These are phyloP conservation scores for Drosophila anomelani DNA, from an alignment of 2,888 invertebrate species.

Conservation along the genomic window DNA sequence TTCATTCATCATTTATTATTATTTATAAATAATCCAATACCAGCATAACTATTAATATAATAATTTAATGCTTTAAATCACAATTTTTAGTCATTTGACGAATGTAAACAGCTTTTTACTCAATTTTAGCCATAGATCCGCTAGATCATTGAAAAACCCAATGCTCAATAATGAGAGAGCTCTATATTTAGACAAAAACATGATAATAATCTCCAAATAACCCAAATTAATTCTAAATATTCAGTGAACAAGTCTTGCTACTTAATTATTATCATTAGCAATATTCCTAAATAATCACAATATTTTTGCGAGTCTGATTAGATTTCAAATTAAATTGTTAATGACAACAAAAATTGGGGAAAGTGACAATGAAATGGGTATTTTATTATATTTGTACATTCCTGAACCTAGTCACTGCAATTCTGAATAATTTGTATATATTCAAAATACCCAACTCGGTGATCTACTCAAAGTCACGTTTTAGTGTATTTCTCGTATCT, in stretches of 20 bases:
- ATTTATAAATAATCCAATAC: too few species aligned
- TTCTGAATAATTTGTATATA: slow-evolving; percentile 8
- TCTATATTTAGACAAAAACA: slow-evolving; percentile 2
- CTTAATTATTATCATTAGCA: slow-evolving; percentile 3
- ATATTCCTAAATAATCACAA: slow-evolving; percentile 3
- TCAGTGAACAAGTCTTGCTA: slow-evolving; percentile 16
- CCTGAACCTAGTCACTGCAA: slow-evolving; percentile 1
- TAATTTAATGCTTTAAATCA: too few species aligned
- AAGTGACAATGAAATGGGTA: background rate
- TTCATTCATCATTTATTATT: too few species aligned
- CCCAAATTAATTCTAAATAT: slow-evolving; percentile 12
- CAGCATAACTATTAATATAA: too few species aligned
- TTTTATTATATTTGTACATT: background rate
- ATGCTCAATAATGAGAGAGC: background rate
- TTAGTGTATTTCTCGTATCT: slow-evolving; percentile 9
- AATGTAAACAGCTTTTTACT: too few species aligned
- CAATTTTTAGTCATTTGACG: too few species aligned
- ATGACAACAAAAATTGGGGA: background rate
- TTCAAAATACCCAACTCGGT: slow-evolving; percentile 3
- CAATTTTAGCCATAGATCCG: background rate
- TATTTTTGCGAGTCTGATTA: slow-evolving; percentile 7
- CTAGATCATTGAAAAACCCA: background rate
- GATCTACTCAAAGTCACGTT: slow-evolving; percentile 9
- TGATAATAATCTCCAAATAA: slow-evolving; percentile 6
- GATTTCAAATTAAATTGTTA: slow-evolving; percentile 2